These are phyloP conservation scores for Drosophila nr. fundita DNA, from an alignment of 2,888 invertebrate species.

Conservation along the genomic window DNA sequence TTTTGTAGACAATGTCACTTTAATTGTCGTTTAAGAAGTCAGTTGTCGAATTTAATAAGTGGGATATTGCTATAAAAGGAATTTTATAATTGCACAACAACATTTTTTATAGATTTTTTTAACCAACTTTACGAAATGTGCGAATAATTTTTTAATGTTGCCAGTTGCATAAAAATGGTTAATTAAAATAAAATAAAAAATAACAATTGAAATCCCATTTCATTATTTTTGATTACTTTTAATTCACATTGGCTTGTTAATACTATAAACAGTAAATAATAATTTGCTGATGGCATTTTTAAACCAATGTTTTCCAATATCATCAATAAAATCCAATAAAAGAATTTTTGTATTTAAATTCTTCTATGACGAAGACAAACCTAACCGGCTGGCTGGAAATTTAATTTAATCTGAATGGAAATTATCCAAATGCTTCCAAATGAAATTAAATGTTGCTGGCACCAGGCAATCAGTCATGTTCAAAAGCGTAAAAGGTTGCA, in stretches of 20 bases:
- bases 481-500: background rate
- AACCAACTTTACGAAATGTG: constrained; percentile 7
- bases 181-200: background rate
- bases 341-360: constrained; percentile 17
- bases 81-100: constrained; percentile 5
- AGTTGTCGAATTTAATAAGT: background rate
- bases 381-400: background rate
- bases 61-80: background rate
- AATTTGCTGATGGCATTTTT: constrained; percentile 24
- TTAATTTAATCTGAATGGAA: constrained; percentile 14
- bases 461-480: background rate
- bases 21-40: background rate
- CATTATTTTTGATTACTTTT: constrained; percentile 48
- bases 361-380: background rate
- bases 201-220: constrained; percentile 37
- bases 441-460: constrained; percentile 18
- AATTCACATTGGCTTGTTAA: constrained; percentile 7
- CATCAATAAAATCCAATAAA: constrained; percentile 21
- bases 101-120: constrained; percentile 6
- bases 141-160: constrained; percentile 24
- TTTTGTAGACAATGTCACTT: background rate
- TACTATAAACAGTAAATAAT: constrained; percentile 29
- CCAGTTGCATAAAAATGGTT: constrained; percentile 2
- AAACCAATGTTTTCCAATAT: constrained; percentile 18
- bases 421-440: constrained; percentile 9